Base-by-base conservation (phyloP, 2,888 invertebrate species). In the Eupithecia exiguata region DNA sequence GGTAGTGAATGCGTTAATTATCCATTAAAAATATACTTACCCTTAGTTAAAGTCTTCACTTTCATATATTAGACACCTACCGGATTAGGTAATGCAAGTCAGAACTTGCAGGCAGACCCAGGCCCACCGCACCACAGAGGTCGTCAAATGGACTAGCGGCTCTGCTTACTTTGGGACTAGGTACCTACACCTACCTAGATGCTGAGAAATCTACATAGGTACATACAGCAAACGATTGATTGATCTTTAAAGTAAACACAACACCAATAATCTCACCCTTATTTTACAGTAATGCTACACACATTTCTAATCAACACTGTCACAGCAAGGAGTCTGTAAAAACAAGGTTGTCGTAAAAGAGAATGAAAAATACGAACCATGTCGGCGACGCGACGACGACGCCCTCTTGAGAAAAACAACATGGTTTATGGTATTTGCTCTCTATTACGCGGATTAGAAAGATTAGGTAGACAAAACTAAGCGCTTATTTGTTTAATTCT, bases 301-400 rank as follows among this genome's bases (percentile, higher is more conserved):
- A 80, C 76, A 68, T 69, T 78, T 74, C 76, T 76, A 79, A 80
- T 78, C 76, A 58, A 43, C 72, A 75, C 38, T 77, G 76, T 79
- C 79, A 72, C 74, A 81, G 80, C 82, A 72, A 81, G 82, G 78
- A 83, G 78, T 78, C 79, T 74, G 73, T 78, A 76, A 81, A 80
- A 83, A 84, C 84, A 83, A 84, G 83, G 85, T 84, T 83, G 80
- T 88, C 89, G 89, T 90, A 90, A 89, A 58, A 89, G 88, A 85
- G 82, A 87, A 89, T 89, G 88, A 88, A 90, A 88, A 86, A 83
- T 84, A 83, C 16, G 5, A 16, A 43, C 77, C 75, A 78, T 75
- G 77, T 74, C 84, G 82, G 78, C 77, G 80, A 77, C 84, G 83
- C 80, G 78, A 74, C 84, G 77, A 73, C 74, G 68, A 77, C 84